phyloP scores from a whole-genome alignment of 1,140 invertebrate genomes.

The Pseudomyrmex concolor region DNA sequence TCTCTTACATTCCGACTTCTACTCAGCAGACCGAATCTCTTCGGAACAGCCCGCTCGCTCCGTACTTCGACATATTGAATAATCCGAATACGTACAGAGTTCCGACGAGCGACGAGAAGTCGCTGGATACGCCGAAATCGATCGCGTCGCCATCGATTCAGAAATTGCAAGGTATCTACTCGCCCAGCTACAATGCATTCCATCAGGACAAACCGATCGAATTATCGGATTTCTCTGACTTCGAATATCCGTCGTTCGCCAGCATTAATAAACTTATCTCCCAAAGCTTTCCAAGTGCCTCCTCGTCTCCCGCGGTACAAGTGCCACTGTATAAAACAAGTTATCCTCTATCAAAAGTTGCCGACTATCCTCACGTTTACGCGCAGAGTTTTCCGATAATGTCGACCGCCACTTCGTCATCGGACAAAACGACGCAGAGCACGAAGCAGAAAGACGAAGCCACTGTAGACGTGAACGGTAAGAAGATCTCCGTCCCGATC shows the following conservation, averaged over 20 bases:
- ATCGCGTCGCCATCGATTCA: constrained; percentile 21
- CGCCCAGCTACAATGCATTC: constrained; percentile 24
- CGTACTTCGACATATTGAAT: constrained; percentile 46
- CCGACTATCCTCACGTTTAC: not conserved
- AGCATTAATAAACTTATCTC: constrained; percentile 16
- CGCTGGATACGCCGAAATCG: constrained; percentile 12
- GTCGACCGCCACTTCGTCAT: not conserved
- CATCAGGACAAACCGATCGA: constrained; percentile 31
- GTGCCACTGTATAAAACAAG: constrained; percentile 39
- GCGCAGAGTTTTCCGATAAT: not conserved
- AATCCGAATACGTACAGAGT: constrained; percentile 26
- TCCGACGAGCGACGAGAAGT: constrained; percentile 20
- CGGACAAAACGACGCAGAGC: not conserved
- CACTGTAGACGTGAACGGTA: constrained; percentile 55
- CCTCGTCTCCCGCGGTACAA: constrained; percentile 17
- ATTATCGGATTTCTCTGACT: constrained; percentile 28
- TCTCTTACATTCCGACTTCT: not conserved
- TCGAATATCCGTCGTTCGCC: constrained; percentile 21
- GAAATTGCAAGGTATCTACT: constrained; percentile 30
- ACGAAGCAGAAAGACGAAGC: constrained; percentile 21
- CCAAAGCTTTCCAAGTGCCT: not conserved
- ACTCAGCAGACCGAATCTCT: not conserved
- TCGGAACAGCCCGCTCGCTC: not conserved
- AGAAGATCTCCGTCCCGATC: constrained; percentile 62
- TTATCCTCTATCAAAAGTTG: constrained; percentile 20